Conservation (phyloP, 1,140 invertebrate species). For the Lepidotrigona ventralis region DNA sequence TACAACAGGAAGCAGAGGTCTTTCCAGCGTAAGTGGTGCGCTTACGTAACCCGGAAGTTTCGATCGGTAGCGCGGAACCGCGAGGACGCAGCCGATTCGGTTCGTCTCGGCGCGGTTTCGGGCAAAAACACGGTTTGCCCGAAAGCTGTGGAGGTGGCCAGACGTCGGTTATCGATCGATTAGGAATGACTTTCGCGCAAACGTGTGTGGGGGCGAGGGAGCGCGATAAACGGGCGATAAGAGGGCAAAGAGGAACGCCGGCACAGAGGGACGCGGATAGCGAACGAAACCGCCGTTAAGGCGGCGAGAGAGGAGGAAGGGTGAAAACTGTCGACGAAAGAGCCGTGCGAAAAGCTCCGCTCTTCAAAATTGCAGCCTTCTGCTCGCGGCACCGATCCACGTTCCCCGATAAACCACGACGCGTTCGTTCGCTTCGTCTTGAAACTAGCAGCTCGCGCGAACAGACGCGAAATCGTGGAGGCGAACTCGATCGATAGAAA, state of each 20-base stretch:
- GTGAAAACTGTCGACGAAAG: conserved; percentile 35
- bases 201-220: conserved; percentile 63
- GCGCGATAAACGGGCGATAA: conserved; percentile 64
- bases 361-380: conserved; percentile 71
- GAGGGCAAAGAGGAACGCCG: conserved; percentile 29
- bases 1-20: no score
- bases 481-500: no score
- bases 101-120: conserved; percentile 17
- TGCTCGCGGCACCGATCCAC: conserved; percentile 64
- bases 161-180: conserved; percentile 64
- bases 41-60: neutral
- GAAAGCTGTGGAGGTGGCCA: conserved; percentile 49
- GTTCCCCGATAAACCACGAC: conserved; percentile 63
- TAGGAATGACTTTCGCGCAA: conserved; percentile 67
- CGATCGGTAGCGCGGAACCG: neutral
- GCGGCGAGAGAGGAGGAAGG: neutral
- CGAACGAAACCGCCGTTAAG: neutral
- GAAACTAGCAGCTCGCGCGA: conserved; percentile 2
- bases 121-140: conserved; percentile 37
- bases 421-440: conserved; percentile 37
- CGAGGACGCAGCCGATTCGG: conserved; percentile 22
- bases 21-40: neutral
- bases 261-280: neutral
- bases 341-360: conserved; percentile 63
- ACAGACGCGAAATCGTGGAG: neutral